Evolutionary conservation across 2,888 invertebrate species (phyloP), one percentile per base, ranked within the genome.

Genomic region (Unio delphinus): DNA sequence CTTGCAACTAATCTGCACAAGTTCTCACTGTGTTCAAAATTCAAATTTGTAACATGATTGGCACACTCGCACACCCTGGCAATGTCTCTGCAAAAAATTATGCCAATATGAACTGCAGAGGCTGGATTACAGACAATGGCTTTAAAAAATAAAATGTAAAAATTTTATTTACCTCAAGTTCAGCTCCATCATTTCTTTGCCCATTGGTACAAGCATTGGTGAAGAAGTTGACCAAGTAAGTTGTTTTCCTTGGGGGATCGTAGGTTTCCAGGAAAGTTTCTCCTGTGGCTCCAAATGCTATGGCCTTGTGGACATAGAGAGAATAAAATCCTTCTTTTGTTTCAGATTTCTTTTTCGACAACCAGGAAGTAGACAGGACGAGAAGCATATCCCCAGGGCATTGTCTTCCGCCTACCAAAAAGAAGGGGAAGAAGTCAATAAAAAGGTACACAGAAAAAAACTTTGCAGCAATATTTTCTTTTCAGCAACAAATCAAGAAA

Each of bases 191-290:
- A 8, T 54, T 59, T 30, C 74, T 59, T 26, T 76, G 77, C 11
- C 76, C 76, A n/a, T 75, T 74, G 4, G 82, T 83, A 6, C 73
- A 72, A 20, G 70, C 66, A 1, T 70, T 56, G 1, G 80, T 82
- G 64, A 82, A 79, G 63, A 69, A 80, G 68, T 84, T 80, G 17
- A 83, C 61, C 28, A 81, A 73, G 65, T 84, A 84, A 7, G 83
- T 81, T 7, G 79, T 78, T 23, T 70, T 64, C 23, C 84, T 68
- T 0, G 83, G 81, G 4, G 78, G 75, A 7, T 68, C 45, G 64
- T 78, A 84, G 5, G 70, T 74, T 28, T 84, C 83, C 55, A 84
- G 71, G 65, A 69, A 82, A 0, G 80, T 74, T 28, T 61, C 61
- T 6, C 82, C 81, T 1, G 74, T 75, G 15, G 69, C n/a, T 58